phyloP scores from a whole-genome alignment of 2,888 invertebrate species.

The Laothoe populi region DNA sequence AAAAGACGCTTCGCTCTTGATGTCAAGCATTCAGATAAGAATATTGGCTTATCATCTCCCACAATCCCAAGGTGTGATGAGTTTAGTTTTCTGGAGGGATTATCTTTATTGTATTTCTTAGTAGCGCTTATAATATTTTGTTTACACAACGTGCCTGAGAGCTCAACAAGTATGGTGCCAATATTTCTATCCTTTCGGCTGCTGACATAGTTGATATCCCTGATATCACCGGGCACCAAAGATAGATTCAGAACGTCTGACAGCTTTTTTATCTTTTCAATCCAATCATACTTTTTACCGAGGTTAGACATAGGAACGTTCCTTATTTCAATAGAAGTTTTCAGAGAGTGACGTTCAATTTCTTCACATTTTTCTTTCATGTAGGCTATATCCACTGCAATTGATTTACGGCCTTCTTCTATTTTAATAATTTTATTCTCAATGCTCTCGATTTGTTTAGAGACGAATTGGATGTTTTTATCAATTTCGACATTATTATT shows the following conservation, averaged over 20 bases:
- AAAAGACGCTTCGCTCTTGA: not conserved
- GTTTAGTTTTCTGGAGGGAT: not conserved
- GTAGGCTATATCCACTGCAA: not conserved
- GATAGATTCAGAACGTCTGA: too few species aligned
- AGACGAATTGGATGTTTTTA: constrained; percentile 1
- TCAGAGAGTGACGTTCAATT: not conserved
- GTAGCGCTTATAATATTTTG: too few species aligned
- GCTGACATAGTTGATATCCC: too few species aligned
- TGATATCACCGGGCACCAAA: too few species aligned
- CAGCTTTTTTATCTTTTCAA: too few species aligned
- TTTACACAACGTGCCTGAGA: too few species aligned
- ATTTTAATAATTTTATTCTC: not conserved
- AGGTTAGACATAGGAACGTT: too few species aligned
- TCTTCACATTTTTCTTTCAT: constrained; percentile 2
- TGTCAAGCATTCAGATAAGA: not conserved
- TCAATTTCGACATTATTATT: not conserved
- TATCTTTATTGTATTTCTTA: not conserved
- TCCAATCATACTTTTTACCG: too few species aligned
- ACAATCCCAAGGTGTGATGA: not conserved
- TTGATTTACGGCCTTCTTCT: not conserved
- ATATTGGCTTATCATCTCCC: not conserved
- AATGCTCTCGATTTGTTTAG: not conserved
- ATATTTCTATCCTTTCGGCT: too few species aligned
- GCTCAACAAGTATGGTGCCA: too few species aligned
- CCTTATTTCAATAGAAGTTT: not conserved